Evolutionary conservation across 2,113 vertebrate species (phyloP), one percentile per base, ranked within the genome.

Genomic region (Prinia subflava): DNA sequence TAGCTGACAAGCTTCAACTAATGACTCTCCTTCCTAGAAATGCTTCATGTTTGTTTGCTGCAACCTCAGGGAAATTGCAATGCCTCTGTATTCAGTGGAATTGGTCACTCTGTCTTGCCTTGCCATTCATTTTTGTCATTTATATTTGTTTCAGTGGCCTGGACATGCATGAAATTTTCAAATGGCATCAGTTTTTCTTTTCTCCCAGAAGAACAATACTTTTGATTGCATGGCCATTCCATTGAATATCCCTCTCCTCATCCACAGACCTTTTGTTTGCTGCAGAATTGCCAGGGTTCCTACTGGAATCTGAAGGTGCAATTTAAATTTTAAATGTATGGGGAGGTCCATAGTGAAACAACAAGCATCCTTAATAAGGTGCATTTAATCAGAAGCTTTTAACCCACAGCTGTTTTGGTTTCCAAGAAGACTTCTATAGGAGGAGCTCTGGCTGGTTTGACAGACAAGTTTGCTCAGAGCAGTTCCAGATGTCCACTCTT

Each of bases 41-140:
- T 8, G 60, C 31, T 75, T 90, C 81, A 67, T 90, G 56, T 93
- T 95, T 96, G 96, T 97, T 98, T 96, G 94, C 98, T 98, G 98
- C 98, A 99, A 98, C 98, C 98, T 98, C 98, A 98, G 97, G 95
- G 98, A 98, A 97, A 98, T 97, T 98, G 97, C 94, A 98, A 97
- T 94, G 97, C 98, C 94, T 89, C 80, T 98, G 96, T 98, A 95
- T 98, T 98, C 97, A 98, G 97, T 97, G 98, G 97, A 98, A 98
- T 93, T 97, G 97, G 96, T 98, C 97, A 97, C 90, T 94, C 60
- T 94, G 96, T 98, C 86, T 98, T 96, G 80, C 97, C 96, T 97
- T 97, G 96, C 96, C 92, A 95, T 98, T 97, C 97, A 92, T 98
- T 98, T 97, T 98, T 97, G 89, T 97, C 98, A 98, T 98, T 98